Evolutionary conservation across 1,140 invertebrate species (phyloP).

Genomic region (Megathymus violae): DNA sequence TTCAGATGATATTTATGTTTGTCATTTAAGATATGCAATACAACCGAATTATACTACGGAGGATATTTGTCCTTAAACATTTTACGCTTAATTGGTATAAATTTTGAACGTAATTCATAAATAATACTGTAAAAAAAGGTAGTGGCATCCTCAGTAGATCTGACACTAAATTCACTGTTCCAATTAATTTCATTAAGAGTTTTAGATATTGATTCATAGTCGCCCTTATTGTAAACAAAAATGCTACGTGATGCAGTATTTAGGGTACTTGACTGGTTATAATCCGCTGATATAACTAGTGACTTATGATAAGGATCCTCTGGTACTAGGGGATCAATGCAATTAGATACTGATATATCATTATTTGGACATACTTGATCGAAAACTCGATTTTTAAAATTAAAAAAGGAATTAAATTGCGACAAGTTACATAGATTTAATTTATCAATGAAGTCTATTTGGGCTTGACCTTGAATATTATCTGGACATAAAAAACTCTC

Average conservation of each 20-base stretch:
- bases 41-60: conserved; percentile 11
- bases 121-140: conserved; percentile 1
- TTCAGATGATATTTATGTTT: conserved; percentile 34
- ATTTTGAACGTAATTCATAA: conserved; percentile 4
- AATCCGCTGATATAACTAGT: too few species aligned
- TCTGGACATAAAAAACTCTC: too few species aligned
- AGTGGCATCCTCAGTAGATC: background rate
- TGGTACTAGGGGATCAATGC: too few species aligned
- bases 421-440: conserved; percentile 2
- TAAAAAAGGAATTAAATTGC: too few species aligned
- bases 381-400: background rate
- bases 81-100: too few species aligned
- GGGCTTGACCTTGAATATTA: too few species aligned
- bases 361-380: conserved; percentile 1
- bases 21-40: too few species aligned
- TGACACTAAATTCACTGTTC: too few species aligned
- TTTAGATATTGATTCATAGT: conserved; percentile 12
- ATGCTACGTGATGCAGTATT: too few species aligned
- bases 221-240: background rate
- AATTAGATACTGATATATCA: too few species aligned
- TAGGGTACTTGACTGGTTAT: too few species aligned
- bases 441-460: background rate
- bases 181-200: background rate
- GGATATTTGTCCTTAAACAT: background rate
- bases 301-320: too few species aligned